Percentiles rank a stretch among this genome's conserved stretches.
phyloP scores from a whole-genome alignment of 2,888 invertebrate species.

The Panorpa germanica region DNA sequence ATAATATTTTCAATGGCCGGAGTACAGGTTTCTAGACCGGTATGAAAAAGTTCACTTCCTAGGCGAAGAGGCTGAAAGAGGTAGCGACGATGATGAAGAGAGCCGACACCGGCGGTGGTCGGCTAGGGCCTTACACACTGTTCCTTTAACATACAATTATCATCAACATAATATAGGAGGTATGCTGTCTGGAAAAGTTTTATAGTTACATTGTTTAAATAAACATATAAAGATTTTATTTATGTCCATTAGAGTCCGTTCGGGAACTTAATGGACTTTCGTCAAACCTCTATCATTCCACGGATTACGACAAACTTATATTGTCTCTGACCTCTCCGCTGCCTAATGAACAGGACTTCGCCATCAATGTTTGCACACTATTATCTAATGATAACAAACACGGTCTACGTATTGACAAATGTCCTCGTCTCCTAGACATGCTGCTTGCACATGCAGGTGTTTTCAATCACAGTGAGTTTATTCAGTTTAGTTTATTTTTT shows the following conservation, averaged over 20 bases:
- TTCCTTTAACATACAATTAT: constrained; percentile 60
- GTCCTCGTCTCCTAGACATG: constrained; percentile 73
- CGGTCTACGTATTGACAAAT: constrained; percentile 65
- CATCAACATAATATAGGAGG: constrained; percentile 56
- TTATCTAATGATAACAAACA: constrained; percentile 88
- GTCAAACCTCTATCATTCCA: constrained; percentile 40
- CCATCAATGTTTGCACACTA: constrained; percentile 90
- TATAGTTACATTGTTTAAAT: not conserved
- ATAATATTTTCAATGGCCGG: too few species aligned
- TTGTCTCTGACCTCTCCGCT: constrained; percentile 85
- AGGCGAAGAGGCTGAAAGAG: constrained; percentile 71
- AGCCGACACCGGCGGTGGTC: constrained; percentile 50
- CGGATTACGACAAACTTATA: constrained; percentile 74
- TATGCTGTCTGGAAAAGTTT: constrained; percentile 16
- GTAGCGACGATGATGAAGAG: constrained; percentile 52
- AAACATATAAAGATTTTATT: not conserved
- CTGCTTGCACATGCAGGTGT: constrained; percentile 88
- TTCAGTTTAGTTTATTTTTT: constrained; percentile 4
- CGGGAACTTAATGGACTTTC: constrained; percentile 47
- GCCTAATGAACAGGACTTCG: constrained; percentile 97
- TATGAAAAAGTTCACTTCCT: constrained; percentile 82
- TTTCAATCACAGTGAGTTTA: constrained; percentile 62
- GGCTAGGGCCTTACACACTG: constrained; percentile 39
- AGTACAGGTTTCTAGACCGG: constrained; percentile 57
- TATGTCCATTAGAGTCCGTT: constrained; percentile 29